Percentiles rank a stretch among this genome's conserved stretches.
phyloP scores from a whole-genome alignment of 92 coral and sea anemone genomes.

The Hydrozoanthus gracilis region DNA sequence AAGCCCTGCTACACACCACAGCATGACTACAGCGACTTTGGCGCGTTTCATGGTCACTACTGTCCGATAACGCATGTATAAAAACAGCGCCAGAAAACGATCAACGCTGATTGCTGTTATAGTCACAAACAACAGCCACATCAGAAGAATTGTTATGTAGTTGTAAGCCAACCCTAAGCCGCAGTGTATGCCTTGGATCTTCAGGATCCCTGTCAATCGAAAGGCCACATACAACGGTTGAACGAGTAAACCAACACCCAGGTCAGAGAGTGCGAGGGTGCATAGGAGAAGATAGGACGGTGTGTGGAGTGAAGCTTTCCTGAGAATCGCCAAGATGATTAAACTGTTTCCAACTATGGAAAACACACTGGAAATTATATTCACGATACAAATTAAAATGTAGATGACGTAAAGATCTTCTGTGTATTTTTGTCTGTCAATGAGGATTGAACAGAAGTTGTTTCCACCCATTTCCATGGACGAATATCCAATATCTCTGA shows the following conservation, averaged over 20 bases:
- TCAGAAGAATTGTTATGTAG: conserved; percentile 25
- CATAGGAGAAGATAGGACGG: conserved; percentile 20
- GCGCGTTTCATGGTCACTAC: conserved; percentile 16
- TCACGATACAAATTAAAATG: conserved; percentile 27
- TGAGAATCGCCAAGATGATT: conserved; percentile 19
- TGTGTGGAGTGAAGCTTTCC: conserved; percentile 30
- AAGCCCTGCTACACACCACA: conserved; percentile 21
- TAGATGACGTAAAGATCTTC: conserved; percentile 7
- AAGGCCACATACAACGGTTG: conserved; percentile 19
- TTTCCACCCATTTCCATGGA: not conserved
- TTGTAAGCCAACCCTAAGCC: conserved; percentile 12
- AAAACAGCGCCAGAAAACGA: conserved; percentile 13
- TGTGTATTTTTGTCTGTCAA: conserved; percentile 25
- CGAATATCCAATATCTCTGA: not conserved
- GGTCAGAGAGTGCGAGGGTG: conserved; percentile 6
- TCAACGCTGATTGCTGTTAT: conserved; percentile 23
- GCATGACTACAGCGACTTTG: not conserved
- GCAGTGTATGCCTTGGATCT: conserved; percentile 5
- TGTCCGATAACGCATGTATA: conserved; percentile 24
- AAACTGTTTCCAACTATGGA: conserved; percentile 16
- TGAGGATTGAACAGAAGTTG: conserved; percentile 34
- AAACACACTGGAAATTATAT: conserved; percentile 11
- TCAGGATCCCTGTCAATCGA: conserved; percentile 1
- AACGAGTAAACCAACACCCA: conserved; percentile 4
- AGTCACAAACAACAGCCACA: conserved; percentile 27